Evolutionary conservation across 1,140 invertebrate species (phyloP), one percentile per base, ranked within the genome.

Genomic region (Drosophila equinoxialis): DNA sequence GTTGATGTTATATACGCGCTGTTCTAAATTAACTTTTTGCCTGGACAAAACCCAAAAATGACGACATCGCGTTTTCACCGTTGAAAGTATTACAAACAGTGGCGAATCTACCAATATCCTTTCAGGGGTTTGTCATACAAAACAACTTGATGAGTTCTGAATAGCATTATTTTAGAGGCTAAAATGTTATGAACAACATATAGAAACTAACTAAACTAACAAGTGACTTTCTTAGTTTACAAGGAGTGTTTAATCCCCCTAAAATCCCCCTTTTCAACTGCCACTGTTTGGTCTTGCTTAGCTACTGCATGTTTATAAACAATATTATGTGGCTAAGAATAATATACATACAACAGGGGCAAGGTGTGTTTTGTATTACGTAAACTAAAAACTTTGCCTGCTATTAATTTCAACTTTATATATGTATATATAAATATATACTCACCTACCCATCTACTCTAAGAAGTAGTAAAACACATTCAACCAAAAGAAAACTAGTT

Each of bases 1-100:
- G 60, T 39, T 67, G 54, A 72, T 14, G 58, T 60, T 72, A 59
- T 63, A 41, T 63, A 30, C 41, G 39, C 74, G 74, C 74, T 77
- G 77, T 68, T 75, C 69, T 87, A 89, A 89, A 89, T 87, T 83
- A 79, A 83, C 73, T 89, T 89, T 87, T 86, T 57, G 73, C 79
- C 82, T 87, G 84, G 84, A 86, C 82, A 85, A 86, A 84, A 86
- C 67, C 67, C 65, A 77, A 86, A 87, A 87, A 87, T 87, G 83
- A 87, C 83, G 83, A 89, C 83, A 87, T 87, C 83, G 77, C 77
- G 84, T 79, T 87, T 51, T 51, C 20, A 51, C 45, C 45, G 20
- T 51, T 51, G 17, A 74, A 77, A 69, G 58, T 69, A 77, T 77
- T 70, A 62, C 69, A 77, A 77, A 65, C 45, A 51, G 45, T 77